Conservation (phyloP, 2,113 vertebrate species). For the Corythoichthys haematopterus region DNA sequence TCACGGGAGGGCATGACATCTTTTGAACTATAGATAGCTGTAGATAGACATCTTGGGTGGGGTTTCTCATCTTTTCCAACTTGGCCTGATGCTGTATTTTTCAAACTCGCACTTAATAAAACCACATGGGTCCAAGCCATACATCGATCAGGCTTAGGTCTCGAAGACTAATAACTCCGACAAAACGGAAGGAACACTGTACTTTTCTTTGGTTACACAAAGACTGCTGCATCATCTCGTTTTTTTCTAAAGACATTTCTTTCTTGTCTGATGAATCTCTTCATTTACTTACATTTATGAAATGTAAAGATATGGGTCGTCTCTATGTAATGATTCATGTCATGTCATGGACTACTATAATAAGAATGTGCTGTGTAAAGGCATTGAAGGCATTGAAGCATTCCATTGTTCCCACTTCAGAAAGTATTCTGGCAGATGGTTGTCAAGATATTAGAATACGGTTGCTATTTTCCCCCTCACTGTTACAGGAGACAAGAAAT, state of each 20-base stretch:
- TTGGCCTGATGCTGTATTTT: constrained; percentile 59
- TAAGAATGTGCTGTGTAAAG: constrained; percentile 71
- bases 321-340: constrained; percentile 72
- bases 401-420: constrained; percentile 60
- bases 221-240: constrained; percentile 57
- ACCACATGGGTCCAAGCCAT: constrained; percentile 57
- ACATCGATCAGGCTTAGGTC: constrained; percentile 44
- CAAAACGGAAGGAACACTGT: constrained; percentile 64
- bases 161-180: constrained; percentile 21
- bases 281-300: constrained; percentile 59
- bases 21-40: constrained; percentile 58
- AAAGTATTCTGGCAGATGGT: constrained; percentile 63
- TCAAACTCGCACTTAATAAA: constrained; percentile 69
- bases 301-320: constrained; percentile 62
- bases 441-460: constrained; percentile 59
- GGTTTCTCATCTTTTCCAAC: constrained; percentile 38
- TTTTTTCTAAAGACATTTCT: constrained; percentile 54
- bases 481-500: constrained; percentile 75
- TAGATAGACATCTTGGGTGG: constrained; percentile 37
- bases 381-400: constrained; percentile 61
- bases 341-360: constrained; percentile 81
- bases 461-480: constrained; percentile 69
- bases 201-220: constrained; percentile 61
- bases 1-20: constrained; percentile 32
- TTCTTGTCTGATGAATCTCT: constrained; percentile 27